Base-by-base conservation (phyloP, 2,113 vertebrate species). In the Pithys albifrons region DNA sequence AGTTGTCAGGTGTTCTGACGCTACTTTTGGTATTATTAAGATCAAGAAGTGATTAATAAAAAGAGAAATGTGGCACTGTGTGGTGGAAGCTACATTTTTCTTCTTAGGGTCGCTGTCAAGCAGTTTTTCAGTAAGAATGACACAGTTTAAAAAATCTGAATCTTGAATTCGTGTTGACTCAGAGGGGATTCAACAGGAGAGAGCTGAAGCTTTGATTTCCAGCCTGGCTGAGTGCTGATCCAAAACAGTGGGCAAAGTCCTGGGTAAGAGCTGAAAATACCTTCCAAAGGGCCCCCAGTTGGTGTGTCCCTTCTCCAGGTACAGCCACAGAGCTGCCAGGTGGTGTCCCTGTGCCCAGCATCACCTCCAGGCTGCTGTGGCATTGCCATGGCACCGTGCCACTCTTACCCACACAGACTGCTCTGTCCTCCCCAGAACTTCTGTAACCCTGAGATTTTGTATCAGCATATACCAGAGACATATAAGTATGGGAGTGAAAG, bases 321-420 rank as follows among this genome's bases (percentile, higher is more conserved):
- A 2, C 51, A 52, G 5, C 70, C 64, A 10, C 49, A 6, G 12
- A 23, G 45, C 64, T 45, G 33, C 20, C 52, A 37, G 2, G 46
- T 29, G 54, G 10, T 57, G 37, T 20, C 73, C 6, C 2, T 66
- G 9, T 52, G 13, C 4, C 14, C 41, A 73, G 73, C 16, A 54
- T 25, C 0, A 0, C 46, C 52, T 55, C 78, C 19, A 10, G 27
- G 52, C 80, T 71, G 41, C 19, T 12, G 10, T 7, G 0, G 59
- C 82, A 64, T 8, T 46, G 52, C 22, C 12, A 3, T 4, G 15
- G 64, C 57, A 2, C 19, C 15, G 43, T 51, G 19, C 76, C 69
- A 28, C 29, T 76, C 43, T 27, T 43, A 19, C 51, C 51, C 65
- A 24, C 19, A 33, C 5, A 55, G 73, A 22, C 3, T 45, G 55